Evolutionary conservation across 2,113 vertebrate genomes (phyloP).

Genomic region (Ammospiza nelsoni): DNA sequence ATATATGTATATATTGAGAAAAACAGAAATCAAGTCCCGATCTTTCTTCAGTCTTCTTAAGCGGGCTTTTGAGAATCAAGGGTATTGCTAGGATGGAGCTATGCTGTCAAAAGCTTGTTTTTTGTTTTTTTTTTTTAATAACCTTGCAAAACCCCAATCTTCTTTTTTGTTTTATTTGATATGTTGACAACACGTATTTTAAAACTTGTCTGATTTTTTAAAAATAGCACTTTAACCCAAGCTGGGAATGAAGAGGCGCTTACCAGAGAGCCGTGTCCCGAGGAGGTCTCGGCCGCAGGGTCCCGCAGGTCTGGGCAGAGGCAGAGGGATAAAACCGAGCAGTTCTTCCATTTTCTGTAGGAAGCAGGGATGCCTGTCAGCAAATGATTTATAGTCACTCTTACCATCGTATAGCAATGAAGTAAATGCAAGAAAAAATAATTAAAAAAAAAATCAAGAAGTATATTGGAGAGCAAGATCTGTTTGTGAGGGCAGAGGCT

Average conservation of each 20-base stretch:
- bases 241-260: background rate
- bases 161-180: background rate
- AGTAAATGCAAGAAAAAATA: background rate
- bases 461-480: background rate
- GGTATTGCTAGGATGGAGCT: background rate
- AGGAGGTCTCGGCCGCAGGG: background rate
- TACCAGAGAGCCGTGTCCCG: background rate
- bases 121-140: background rate
- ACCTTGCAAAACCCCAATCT: background rate
- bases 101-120: background rate
- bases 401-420: background rate
- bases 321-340: too few species aligned
- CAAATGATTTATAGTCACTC: background rate
- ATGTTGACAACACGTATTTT: fast-evolving
- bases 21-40: background rate
- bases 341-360: background rate
- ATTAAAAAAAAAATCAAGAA: background rate
- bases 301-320: background rate
- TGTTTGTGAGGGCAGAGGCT: fast-evolving
- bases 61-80: background rate
- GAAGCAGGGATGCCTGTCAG: background rate
- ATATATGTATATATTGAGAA: background rate
- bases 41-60: background rate
- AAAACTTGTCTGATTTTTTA: background rate
- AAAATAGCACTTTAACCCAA: background rate